Percentiles rank a stretch among this genome's conserved stretches.
These are phyloP conservation scores for Sturnira hondurensis DNA, from an alignment of 2,113 vertebrate species.

Conservation along the genomic window DNA sequence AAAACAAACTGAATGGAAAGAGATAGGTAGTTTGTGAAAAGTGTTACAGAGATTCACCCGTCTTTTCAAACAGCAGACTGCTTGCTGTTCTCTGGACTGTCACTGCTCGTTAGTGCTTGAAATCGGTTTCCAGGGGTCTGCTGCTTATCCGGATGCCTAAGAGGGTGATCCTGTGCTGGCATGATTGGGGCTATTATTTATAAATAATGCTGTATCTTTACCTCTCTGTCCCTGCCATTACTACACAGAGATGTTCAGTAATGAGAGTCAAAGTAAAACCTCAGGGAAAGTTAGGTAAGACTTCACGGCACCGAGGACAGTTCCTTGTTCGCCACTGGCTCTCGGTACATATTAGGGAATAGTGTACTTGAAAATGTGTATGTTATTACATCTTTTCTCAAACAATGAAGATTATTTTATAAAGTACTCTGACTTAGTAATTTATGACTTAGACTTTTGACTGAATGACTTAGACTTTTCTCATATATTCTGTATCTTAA, in stretches of 20 bases:
- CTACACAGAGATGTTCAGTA: constrained; percentile 12
- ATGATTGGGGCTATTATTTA: constrained; percentile 42
- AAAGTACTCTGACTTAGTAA: too few species aligned
- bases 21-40: constrained; percentile 4
- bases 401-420: not conserved
- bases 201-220: constrained; percentile 26
- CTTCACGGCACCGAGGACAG: not conserved
- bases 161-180: not conserved
- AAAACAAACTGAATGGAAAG: constrained; percentile 62
- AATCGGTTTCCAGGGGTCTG: not conserved
- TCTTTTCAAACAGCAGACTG: constrained; percentile 36
- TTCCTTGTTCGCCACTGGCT: not conserved
- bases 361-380: not conserved
- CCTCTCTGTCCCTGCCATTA: not conserved
- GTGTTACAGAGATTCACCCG: not conserved
- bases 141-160: constrained; percentile 9
- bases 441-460: too few species aligned
- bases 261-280: not conserved
- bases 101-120: constrained; percentile 44
- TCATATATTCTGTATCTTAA: not conserved
- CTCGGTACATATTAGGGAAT: not conserved
- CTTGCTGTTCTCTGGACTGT: constrained; percentile 26
- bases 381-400: not conserved
- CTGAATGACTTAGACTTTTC: not conserved
- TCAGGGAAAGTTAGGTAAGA: not conserved